Conservation (phyloP, 2,888 invertebrate genomes). For the Escarpia spicata region DNA sequence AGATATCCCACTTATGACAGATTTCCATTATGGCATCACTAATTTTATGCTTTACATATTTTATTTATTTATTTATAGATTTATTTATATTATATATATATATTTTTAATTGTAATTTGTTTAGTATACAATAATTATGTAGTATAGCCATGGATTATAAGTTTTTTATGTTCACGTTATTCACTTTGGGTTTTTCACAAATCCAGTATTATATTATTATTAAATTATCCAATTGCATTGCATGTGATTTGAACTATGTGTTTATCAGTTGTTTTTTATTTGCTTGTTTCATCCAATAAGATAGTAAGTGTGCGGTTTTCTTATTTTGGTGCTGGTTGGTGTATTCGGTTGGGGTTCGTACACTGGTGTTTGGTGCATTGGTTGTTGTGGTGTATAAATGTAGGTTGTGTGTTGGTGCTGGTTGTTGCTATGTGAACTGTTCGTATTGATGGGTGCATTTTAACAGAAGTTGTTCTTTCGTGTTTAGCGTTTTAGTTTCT, state of each 20-base stretch:
- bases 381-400: neutral
- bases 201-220: neutral
- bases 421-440: too few species aligned
- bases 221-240: neutral
- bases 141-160: too few species aligned
- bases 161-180: too few species aligned
- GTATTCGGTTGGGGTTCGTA: too few species aligned
- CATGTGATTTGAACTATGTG: neutral
- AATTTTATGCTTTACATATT: neutral
- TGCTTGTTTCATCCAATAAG: neutral
- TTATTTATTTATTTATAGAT: neutral
- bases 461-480: too few species aligned
- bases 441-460: too few species aligned
- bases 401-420: too few species aligned
- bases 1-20: neutral
- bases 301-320: constrained; percentile 3
- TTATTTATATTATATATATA: too few species aligned
- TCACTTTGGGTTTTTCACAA: too few species aligned
- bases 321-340: neutral
- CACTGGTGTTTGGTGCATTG: neutral
- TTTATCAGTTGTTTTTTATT: neutral
- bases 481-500: too few species aligned
- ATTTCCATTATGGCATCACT: neutral
- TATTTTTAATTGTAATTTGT: too few species aligned
- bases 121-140: too few species aligned